Base-by-base conservation (phyloP, 1,140 invertebrate genomes). In the Cotesia typhae region DNA sequence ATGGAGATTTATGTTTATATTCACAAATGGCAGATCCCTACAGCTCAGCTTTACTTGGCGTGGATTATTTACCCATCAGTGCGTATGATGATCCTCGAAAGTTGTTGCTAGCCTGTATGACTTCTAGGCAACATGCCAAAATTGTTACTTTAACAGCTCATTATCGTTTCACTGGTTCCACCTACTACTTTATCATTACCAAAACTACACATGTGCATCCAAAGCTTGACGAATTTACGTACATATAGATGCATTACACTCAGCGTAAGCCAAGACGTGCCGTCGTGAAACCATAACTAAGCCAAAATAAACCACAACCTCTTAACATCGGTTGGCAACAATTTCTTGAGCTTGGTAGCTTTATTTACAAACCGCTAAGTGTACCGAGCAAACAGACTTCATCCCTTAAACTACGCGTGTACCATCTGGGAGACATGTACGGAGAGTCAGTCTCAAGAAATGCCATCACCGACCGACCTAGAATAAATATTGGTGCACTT, bases 131-230 rank as follows among this genome's bases (percentile, higher is more conserved):
- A 60, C 47, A 47, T 28, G 67, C 75, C 74, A 74, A 77, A 77
- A 76, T 77, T 77, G 74, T 76, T 76, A 72, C 76, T 76, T 73
- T 72, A 66, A 74, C 70, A 36, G 60, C 59, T 70, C 57, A 36
- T 72, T 74, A 63, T 53, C 55, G 9, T 74, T 72, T 17, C 60
- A 60, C 28, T 57, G 37, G 9, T 60, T 28, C 35, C 47, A 38
- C 7, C n/a, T 37, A 12, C 17, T 17, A 7, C 3, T 38, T 61
- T 47, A 6, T 51, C 14, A 28, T 64, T 37, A 36, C 6, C 9
- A 10, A 38, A n/a, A 57, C n/a, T 57, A 3, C 17, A 14, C n/a
- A 57, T n/a, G 10, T 10, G 10, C 6, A 47, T 47, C 41, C 2
- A 10, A 47, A 47, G 1, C 41, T 1, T 7, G 6, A 10, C 28